A percentile compares a stretch with the other conserved stretches of the same genome.
Conservation (phyloP, 2,888 invertebrate species). For the Andrena minutula region DNA sequence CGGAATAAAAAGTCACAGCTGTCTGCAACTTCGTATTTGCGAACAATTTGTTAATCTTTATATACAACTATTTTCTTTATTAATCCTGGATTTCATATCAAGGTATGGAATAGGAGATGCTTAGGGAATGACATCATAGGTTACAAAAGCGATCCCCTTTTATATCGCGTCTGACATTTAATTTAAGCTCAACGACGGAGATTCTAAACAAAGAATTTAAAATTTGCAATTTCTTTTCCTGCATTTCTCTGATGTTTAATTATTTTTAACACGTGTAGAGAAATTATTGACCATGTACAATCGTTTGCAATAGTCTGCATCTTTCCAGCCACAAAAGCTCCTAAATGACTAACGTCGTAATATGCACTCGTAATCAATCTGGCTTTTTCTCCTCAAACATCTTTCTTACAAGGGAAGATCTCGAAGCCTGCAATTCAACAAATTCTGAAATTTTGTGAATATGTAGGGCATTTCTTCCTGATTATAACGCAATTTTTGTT, state of each 20-base stretch:
- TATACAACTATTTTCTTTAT: background rate
- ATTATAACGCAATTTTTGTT: too few species aligned
- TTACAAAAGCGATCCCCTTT: background rate
- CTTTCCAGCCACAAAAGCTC: background rate
- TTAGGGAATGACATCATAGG: background rate
- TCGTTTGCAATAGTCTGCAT: background rate
- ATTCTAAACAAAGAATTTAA: background rate
- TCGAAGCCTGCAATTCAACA: too few species aligned
- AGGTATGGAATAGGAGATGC: background rate
- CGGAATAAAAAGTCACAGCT: background rate
- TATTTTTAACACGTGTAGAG: conserved; percentile 15
- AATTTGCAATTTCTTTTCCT: conserved; percentile 21
- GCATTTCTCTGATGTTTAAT: conserved; percentile 49
- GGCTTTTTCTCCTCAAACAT: background rate
- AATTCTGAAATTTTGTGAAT: too few species aligned
- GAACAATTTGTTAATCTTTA: background rate
- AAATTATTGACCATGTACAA: conserved; percentile 49
- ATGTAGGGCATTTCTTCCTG: too few species aligned
- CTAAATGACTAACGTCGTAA: background rate
- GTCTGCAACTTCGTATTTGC: background rate
- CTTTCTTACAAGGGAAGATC: too few species aligned
- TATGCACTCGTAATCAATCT: conserved; percentile 10
- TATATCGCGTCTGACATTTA: background rate
- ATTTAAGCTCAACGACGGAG: background rate
- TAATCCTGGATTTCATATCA: too few species aligned